Conservation (phyloP, 2,113 vertebrate genomes). For the Phyllostomus hastatus region DNA sequence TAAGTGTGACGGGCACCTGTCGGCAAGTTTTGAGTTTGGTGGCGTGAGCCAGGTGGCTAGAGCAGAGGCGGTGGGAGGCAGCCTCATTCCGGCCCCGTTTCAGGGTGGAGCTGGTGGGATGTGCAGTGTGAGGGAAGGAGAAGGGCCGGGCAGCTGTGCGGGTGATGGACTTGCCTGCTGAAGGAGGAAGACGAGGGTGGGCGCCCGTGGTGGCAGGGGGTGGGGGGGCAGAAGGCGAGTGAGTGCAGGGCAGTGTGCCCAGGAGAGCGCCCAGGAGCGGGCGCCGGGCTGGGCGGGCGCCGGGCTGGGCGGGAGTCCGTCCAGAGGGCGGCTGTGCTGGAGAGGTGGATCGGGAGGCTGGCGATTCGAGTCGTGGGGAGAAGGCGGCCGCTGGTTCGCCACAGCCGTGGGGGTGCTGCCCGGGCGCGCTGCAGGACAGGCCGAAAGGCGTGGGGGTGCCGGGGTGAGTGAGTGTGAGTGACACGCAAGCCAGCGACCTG, state of each 20-base stretch:
- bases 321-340: background rate
- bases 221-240: too few relatives aligned
- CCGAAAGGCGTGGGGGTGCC: background rate
- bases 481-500: background rate
- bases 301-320: background rate
- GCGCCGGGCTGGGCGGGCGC: background rate
- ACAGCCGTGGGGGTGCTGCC: accelerated
- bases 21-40: background rate
- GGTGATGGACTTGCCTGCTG: background rate
- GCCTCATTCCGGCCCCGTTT: background rate
- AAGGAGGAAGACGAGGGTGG: background rate
- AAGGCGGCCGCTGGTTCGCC: background rate
- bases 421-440: background rate
- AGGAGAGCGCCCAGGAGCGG: background rate
- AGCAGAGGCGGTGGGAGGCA: background rate
- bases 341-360: background rate
- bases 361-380: background rate
- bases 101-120: background rate
- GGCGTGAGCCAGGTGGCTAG: background rate
- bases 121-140: background rate
- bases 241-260: background rate
- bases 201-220: too few relatives aligned
- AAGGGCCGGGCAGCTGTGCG: background rate
- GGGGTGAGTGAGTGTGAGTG: too few relatives aligned
- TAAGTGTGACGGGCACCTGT: background rate